phyloP scores from a whole-genome alignment of 2,888 invertebrate genomes.

The Drosophila yooni region DNA sequence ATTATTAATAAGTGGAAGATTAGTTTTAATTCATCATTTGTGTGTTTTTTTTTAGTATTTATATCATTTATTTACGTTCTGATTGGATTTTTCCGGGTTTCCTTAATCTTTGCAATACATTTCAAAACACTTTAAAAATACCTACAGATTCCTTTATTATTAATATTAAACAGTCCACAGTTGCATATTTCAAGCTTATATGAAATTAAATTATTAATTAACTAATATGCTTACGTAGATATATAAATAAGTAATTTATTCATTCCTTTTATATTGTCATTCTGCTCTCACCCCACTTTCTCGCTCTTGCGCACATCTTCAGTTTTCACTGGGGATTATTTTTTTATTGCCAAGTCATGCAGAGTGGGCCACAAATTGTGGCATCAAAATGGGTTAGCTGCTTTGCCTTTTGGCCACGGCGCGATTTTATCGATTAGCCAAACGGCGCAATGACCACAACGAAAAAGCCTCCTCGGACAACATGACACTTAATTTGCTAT shows the following conservation, averaged over 20 bases:
- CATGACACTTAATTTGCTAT: constrained; percentile 12
- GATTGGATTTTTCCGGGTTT: too few species aligned
- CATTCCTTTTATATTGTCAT: constrained; percentile 5
- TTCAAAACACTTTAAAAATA: too few species aligned
- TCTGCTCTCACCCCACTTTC: constrained; percentile 12
- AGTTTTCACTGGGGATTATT: constrained; percentile 15
- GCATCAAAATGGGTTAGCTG: constrained; percentile 57
- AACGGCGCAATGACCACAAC: constrained; percentile 44
- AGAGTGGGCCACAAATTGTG: constrained; percentile 19
- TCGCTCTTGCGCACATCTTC: constrained; percentile 10
- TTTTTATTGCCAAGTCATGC: constrained; percentile 31
- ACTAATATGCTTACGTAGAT: neutral
- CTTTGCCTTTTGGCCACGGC: constrained; percentile 8
- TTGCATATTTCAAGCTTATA: neutral
- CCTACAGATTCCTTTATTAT: neutral
- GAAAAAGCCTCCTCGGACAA: constrained; percentile 6
- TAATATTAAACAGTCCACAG: neutral
- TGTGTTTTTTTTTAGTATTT: too few species aligned
- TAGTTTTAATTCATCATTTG: too few species aligned
- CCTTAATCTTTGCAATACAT: too few species aligned
- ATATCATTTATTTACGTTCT: too few species aligned
- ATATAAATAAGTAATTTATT: neutral
- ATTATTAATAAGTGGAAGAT: too few species aligned
- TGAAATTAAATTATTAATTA: neutral
- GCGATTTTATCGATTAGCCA: constrained; percentile 60